phyloP scores from a whole-genome alignment of 2,797 vertebrate genomes.

The Buceros bicornis region DNA sequence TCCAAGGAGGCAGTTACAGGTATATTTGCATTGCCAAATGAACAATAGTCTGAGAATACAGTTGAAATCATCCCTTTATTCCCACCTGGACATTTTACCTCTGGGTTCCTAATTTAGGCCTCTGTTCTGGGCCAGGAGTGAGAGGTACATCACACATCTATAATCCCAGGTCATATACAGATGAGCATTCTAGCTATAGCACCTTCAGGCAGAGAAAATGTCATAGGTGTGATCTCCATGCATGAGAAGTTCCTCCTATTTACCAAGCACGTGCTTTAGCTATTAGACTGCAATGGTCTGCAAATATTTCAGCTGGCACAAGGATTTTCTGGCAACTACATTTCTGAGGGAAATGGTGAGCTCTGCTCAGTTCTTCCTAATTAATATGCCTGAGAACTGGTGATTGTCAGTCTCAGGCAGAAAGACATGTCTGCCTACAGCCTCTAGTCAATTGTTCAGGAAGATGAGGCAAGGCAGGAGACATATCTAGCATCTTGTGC shows the following conservation, averaged over 20 bases:
- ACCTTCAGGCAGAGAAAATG: not conserved
- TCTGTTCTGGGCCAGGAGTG: not conserved
- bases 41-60: not conserved
- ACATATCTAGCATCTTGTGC: not conserved
- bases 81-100: not conserved
- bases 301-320: not conserved
- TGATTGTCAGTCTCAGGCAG: not conserved
- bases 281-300: not conserved
- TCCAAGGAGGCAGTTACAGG: not conserved
- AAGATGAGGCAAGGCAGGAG: not conserved
- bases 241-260: not conserved
- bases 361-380: not conserved
- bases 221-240: not conserved
- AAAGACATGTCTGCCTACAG: not conserved
- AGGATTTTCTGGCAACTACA: not conserved
- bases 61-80: not conserved
- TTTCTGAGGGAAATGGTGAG: not conserved
- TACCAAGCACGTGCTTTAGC: not conserved
- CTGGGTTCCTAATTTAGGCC: not conserved
- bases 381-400: not conserved
- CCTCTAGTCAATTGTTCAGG: not conserved
- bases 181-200: not conserved
- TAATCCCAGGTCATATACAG: not conserved
- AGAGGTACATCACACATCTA: not conserved
- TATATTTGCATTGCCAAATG: not conserved